Evolutionary conservation across 2,888 invertebrate species (phyloP), one percentile per base, ranked within the genome.

Genomic region (Melanostoma scalare): DNA sequence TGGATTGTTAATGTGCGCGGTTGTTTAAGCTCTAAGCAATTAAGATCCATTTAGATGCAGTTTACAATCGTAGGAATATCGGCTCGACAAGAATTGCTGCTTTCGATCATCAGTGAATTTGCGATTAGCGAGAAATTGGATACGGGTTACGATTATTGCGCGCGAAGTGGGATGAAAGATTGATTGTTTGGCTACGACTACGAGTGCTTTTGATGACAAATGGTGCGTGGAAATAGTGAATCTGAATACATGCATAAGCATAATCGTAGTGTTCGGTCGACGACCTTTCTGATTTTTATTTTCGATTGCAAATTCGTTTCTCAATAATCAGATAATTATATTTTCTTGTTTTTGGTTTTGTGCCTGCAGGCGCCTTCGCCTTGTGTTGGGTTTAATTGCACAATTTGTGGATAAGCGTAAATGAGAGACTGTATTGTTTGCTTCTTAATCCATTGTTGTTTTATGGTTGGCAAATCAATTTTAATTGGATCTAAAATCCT

Each of bases 111-210:
- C 79, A 74, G 71, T 42, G 53, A 55, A 52, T 52, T 67, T 35
- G 53, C 65, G 73, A 79, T 65, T 71, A 63, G 75, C 84, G 78
- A 79, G 72, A 74, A 78, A 79, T 79, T 79, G 84, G 84, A 84
- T 84, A 84, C 79, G 84, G 67, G 50, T 50, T 31, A n/a, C 30
- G 10, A 4, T 52, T 48, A 53, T 48, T 4, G 2, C 6, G 48
- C 20, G 30, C n/a, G 10, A 60, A 30, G n/a, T 10, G 46, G 31
- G 33, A 52, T 63, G n/a, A 63, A 50, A 63, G 50, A 63, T 63
- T 63, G 48, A 50, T 63, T 63, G 52, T 40, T 42, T 55, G 63
- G 52, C 42, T 71, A 6, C 38, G 50, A 46, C 42, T 71, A 6
- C 38, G 50, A 46, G 10, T 48, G 5, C 5, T n/a, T 20, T n/a